These are phyloP conservation scores for Sarotherodon lohbergeri DNA, from an alignment of 2,113 vertebrate species.

Conservation along the genomic window DNA sequence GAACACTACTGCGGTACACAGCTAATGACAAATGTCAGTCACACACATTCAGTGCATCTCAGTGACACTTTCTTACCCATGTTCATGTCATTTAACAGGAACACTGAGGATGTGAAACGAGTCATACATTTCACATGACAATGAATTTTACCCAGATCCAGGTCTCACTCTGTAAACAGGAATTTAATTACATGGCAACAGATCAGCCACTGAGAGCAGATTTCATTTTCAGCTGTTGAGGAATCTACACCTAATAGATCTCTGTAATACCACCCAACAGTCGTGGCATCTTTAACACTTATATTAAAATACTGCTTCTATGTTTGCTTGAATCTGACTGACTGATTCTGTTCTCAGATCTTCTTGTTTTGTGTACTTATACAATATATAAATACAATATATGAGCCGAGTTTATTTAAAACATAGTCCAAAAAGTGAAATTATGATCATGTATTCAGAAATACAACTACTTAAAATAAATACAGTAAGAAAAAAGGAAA, in stretches of 20 bases:
- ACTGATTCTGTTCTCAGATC: background rate
- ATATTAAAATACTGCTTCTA: background rate
- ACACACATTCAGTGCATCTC: background rate
- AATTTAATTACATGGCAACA: background rate
- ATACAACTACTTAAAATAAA: background rate
- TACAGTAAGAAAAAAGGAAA: background rate
- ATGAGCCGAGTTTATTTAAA: background rate
- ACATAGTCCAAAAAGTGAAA: background rate
- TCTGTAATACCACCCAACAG: background rate
- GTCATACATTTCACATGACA: background rate
- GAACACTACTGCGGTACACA: conserved; percentile 13
- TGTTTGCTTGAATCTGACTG: background rate
- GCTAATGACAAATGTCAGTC: conserved; percentile 36
- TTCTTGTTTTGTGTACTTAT: background rate
- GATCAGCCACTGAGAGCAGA: background rate
- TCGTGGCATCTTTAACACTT: background rate
- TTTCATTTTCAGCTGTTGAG: background rate
- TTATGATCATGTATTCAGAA: background rate
- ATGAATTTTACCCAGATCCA: background rate
- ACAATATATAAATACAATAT: background rate
- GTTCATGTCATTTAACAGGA: conserved; percentile 20
- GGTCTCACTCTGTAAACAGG: background rate
- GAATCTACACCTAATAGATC: background rate
- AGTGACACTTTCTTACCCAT: conserved; percentile 15
- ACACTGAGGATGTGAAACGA: conserved; percentile 15